phyloP scores from a whole-genome alignment of 1,140 invertebrate genomes.

The Leguminivora glycinivorella region DNA sequence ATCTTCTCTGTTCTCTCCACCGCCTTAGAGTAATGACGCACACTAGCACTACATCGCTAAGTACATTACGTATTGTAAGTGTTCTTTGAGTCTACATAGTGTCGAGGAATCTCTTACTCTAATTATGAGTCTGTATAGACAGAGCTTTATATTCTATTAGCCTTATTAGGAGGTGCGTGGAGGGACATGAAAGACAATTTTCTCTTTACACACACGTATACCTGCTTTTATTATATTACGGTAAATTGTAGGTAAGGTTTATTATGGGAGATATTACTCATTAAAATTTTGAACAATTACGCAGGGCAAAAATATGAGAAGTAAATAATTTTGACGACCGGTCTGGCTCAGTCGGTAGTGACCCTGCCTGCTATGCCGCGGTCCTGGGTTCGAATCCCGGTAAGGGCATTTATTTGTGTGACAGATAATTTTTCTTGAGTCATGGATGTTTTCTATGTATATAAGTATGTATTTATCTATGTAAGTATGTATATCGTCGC shows the following conservation, averaged over 20 bases:
- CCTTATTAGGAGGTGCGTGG: conserved; percentile 16
- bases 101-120: conserved; percentile 66
- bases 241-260: not conserved
- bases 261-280: not conserved
- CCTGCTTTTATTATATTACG: not conserved
- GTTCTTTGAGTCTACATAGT: conserved; percentile 67
- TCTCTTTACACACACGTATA: not conserved
- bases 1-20: conserved; percentile 43
- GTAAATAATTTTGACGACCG: no score
- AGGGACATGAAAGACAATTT: conserved; percentile 13
- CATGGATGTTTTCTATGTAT: no score
- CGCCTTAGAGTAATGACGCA: conserved; percentile 64
- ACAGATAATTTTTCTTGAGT: no score
- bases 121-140: conserved; percentile 58
- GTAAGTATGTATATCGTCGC: no score
- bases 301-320: not conserved
- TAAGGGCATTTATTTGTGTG: no score
- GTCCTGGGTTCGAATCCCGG: no score
- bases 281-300: not conserved
- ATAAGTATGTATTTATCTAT: no score
- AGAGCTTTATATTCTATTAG: conserved; percentile 22
- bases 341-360: no score
- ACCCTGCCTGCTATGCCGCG: no score
- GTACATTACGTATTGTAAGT: conserved; percentile 77
- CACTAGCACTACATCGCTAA: conserved; percentile 66